phyloP scores from a whole-genome alignment of 2,888 invertebrate genomes.

The Catonia carolina region DNA sequence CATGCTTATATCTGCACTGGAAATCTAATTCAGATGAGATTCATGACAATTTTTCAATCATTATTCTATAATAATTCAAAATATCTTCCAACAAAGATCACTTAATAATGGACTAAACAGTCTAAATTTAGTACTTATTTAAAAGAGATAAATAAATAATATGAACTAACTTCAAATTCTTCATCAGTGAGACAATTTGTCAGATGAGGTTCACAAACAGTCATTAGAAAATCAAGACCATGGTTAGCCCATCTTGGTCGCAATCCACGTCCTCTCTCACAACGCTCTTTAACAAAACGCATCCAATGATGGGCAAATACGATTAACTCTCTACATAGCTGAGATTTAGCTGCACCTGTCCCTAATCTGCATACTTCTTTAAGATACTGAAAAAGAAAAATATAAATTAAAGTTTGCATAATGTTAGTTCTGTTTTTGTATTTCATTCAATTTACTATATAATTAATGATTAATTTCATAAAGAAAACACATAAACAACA shows the following conservation, averaged over 20 bases:
- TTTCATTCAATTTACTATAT: not conserved
- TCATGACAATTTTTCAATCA: no score
- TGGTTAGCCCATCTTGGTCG: slow-evolving; percentile 84
- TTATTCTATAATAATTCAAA: no score
- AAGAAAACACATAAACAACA: no score
- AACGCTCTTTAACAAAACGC: slow-evolving; percentile 75
- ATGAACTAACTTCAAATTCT: slow-evolving; percentile 62
- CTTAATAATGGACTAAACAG: no score
- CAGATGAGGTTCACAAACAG: slow-evolving; percentile 77
- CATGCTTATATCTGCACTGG: no score
- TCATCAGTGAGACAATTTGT: slow-evolving; percentile 67
- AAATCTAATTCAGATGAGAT: no score
- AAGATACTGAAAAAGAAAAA: slow-evolving; percentile 47
- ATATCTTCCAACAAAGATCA: no score
- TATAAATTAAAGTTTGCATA: slow-evolving; percentile 1
- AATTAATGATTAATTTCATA: slow-evolving; percentile 1
- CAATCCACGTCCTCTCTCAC: slow-evolving; percentile 74
- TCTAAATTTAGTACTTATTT: no score
- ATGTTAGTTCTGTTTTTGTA: not conserved
- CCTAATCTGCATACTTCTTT: slow-evolving; percentile 64
- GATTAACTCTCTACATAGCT: slow-evolving; percentile 49
- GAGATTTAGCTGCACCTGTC: slow-evolving; percentile 39
- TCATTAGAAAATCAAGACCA: slow-evolving; percentile 78
- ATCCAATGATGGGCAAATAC: slow-evolving; percentile 79
- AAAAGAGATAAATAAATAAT: no score